Evolutionary conservation across 2,113 vertebrate species (phyloP), one percentile per base, ranked within the genome.

Genomic region (Stigmatopora nigra): DNA sequence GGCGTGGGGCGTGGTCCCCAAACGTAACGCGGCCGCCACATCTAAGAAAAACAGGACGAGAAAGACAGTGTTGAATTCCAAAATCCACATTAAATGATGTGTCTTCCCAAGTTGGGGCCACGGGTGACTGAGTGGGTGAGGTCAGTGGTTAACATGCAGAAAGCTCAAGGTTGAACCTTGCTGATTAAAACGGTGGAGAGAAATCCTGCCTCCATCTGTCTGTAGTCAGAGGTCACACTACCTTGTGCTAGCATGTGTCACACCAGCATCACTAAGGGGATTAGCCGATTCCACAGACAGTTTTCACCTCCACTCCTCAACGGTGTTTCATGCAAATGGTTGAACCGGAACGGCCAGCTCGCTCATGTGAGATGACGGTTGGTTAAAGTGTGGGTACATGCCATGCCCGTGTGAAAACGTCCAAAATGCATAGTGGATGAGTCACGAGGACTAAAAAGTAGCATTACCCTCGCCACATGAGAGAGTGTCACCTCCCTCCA

Each of bases 401-500:
- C 74, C 66, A 80, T 81, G 80, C 78, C 79, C 65, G 63, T n/a
- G 25, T 76, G 70, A 77, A 60, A 63, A 36, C 58, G 65, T 16
- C 71, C 70, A 70, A 80, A 70, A 80, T 67, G 78, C 56, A 69
- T 7, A 64, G 61, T 15, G 25, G 25, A 81, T 72, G 72, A 70
- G 56, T 67, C 71, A 72, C 62, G 52, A 73, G 66, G 77, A 69
- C 67, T 31, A 60, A 59, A 56, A 46, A 68, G 20, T 20, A 79
- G 86, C 85, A 78, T 80, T 86, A 80, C 76, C 86, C 80, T 79
- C 87, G 61, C 74, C 84, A 66, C 85, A 85, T 79, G 89, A 84
- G 77, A 86, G 84, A 78, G 81, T 69, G 72, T 87, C 91, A 78
- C 84, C 89, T 72, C 84, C 85, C 86, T 91, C 90, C 35, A 92